Evolutionary conservation across 30 jellyfish, hydroid and myxozoan genomes (phyloP).

Genomic region (Turritopsis rubra): DNA sequence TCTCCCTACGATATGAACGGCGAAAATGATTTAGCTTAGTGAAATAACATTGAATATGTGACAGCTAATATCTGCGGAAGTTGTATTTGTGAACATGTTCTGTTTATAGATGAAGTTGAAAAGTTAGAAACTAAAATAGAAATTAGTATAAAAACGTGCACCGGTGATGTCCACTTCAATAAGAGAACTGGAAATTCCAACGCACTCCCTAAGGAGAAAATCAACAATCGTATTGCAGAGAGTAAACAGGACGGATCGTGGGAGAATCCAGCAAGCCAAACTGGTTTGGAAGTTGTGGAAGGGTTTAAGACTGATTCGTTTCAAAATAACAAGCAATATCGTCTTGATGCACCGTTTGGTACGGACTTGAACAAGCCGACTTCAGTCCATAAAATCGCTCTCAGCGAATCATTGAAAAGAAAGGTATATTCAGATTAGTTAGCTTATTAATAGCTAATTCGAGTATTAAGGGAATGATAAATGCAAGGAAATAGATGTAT

Average conservation of each 20-base stretch:
- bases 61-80: no score
- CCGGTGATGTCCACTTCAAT: neutral
- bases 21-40: no score
- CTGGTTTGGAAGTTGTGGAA: neutral
- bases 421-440: conserved; percentile 5
- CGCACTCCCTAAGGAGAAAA: no score
- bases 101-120: neutral
- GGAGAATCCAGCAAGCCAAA: neutral
- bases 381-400: neutral
- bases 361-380: neutral
- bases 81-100: no score
- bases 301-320: neutral
- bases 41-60: no score
- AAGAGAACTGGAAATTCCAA: neutral
- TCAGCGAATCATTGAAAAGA: conserved; percentile 5
- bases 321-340: neutral
- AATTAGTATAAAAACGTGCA: neutral
- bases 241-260: neutral
- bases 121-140: neutral
- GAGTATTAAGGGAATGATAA: neutral
- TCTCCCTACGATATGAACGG: no score
- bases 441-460: no score
- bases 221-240: neutral
- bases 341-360: conserved; percentile 11
- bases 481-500: no score